Percentiles rank a stretch among this genome's conserved stretches.
These are phyloP conservation scores for Adoxophyes honmai DNA, from an alignment of 1,140 invertebrate genomes.

Conservation along the genomic window DNA sequence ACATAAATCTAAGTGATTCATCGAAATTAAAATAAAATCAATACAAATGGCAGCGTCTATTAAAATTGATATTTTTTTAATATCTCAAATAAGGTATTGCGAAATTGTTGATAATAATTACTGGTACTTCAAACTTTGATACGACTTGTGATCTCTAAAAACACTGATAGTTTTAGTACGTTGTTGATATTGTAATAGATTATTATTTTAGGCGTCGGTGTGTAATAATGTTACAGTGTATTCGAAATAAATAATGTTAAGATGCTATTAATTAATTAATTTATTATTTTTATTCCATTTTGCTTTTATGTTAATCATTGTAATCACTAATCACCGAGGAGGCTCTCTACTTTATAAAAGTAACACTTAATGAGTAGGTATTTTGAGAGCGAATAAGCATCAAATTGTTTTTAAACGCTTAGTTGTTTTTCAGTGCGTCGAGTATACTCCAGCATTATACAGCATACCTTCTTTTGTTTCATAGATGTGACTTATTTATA, in stretches of 20 bases:
- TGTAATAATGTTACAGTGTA: slow-evolving; percentile 8
- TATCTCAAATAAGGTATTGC: neutral
- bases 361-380: no score
- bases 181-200: slow-evolving; percentile 31
- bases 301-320: slow-evolving; percentile 5
- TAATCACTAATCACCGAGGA: slow-evolving; percentile 7
- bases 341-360: neutral
- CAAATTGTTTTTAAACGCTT: no score
- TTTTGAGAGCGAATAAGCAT: no score
- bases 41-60: neutral
- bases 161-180: slow-evolving; percentile 27
- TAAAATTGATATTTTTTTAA: slow-evolving; percentile 9
- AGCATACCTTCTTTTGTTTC: neutral
- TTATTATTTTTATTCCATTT: neutral
- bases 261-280: slow-evolving; percentile 6
- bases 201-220: slow-evolving; percentile 9
- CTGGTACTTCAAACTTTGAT: slow-evolving; percentile 26
- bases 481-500: slow-evolving; percentile 2
- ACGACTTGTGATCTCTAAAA: slow-evolving; percentile 51
- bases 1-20: neutral
- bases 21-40: neutral
- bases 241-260: slow-evolving; percentile 13
- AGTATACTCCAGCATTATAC: slow-evolving; percentile 1
- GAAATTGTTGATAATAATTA: slow-evolving; percentile 23
- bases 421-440: neutral